These are phyloP conservation scores for Dipodomys ordii DNA, from an alignment of 2,113 vertebrate genomes.

Conservation along the genomic window DNA sequence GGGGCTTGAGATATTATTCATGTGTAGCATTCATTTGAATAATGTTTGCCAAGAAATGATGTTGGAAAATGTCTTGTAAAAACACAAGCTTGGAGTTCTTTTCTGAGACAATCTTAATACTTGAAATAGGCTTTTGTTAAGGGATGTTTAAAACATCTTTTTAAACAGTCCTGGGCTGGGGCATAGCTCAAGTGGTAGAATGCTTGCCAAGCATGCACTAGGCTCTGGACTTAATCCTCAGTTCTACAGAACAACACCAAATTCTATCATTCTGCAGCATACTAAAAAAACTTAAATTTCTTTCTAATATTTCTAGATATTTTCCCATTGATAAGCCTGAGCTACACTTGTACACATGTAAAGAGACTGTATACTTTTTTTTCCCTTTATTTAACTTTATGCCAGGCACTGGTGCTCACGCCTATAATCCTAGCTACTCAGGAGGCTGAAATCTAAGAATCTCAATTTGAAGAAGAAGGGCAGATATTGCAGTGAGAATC, in stretches of 20 bases:
- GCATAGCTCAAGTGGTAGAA: too few relatives aligned
- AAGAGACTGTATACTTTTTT: neutral
- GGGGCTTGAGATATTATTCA: neutral
- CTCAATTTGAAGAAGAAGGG: too few relatives aligned
- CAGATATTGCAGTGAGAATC: too few relatives aligned
- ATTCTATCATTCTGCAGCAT: neutral
- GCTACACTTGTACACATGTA: neutral
- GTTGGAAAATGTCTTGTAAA: conserved; percentile 36
- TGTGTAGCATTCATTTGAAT: neutral
- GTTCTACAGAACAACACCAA: too few relatives aligned
- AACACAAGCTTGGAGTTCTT: conserved; percentile 1
- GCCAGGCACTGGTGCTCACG: too few relatives aligned
- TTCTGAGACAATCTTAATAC: conserved; percentile 20
- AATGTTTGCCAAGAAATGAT: neutral
- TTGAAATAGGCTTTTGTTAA: conserved; percentile 22
- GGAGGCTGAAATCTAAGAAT: too few relatives aligned
- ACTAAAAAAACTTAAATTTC: conserved; percentile 1
- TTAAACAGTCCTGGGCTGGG: neutral
- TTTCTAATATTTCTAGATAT: neutral
- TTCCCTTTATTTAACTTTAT: neutral
- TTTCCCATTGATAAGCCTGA: neutral
- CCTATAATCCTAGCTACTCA: too few relatives aligned
- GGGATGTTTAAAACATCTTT: neutral
- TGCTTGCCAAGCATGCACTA: too few relatives aligned
- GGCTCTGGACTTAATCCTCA: too few relatives aligned